Conservation (phyloP, 2,888 invertebrate species). For the Coremacera marginata region DNA sequence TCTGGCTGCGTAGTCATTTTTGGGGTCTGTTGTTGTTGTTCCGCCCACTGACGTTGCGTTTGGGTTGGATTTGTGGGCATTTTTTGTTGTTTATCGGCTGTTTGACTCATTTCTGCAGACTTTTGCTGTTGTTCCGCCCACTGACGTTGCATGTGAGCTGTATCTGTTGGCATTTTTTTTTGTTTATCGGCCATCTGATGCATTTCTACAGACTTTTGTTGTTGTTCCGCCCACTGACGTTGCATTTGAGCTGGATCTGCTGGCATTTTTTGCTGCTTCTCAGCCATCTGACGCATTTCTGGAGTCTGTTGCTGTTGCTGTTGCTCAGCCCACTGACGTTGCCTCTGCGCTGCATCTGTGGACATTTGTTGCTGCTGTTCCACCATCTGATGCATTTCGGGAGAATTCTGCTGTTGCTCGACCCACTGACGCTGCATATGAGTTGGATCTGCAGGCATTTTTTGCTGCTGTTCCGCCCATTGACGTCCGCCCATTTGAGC, state of each 20-base stretch:
- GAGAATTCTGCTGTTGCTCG: conserved; percentile 17
- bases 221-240: conserved; percentile 36
- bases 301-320: not conserved
- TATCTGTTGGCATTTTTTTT: not conserved
- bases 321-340: not conserved
- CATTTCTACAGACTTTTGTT: not conserved
- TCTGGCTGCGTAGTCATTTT: not conserved
- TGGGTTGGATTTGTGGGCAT: conserved; percentile 3
- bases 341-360: not conserved
- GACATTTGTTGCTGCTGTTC: not conserved
- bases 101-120: conserved; percentile 28
- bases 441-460: not conserved
- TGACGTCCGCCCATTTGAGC: conserved; percentile 23
- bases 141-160: not conserved
- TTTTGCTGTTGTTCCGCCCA: conserved; percentile 24
- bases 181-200: not conserved
- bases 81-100: conserved; percentile 29
- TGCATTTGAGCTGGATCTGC: not conserved
- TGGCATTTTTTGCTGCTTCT: not conserved
- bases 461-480: not conserved
- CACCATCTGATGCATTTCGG: conserved; percentile 16
- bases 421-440: conserved; percentile 38
- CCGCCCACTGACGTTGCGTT: conserved; percentile 19
- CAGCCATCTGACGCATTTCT: not conserved
- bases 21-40: conserved; percentile 18